Percentiles rank a stretch among this genome's conserved stretches.
phyloP scores from a whole-genome alignment of 2,113 vertebrate genomes.

The Epinephelus lanceolatus region DNA sequence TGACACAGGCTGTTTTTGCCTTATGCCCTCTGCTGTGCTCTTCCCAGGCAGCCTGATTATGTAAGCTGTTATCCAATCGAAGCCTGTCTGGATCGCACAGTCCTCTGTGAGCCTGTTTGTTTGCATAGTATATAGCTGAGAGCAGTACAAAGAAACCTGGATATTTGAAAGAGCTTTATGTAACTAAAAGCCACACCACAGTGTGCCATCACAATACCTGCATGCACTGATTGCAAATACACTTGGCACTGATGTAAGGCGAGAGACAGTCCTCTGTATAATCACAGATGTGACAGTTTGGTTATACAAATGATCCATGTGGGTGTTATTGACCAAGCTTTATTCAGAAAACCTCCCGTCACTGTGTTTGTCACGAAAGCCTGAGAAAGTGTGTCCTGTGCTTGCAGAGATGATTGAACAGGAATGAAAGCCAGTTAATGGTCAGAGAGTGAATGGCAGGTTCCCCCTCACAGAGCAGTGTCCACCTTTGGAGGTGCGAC shows the following conservation, averaged over 20 bases:
- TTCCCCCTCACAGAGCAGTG: constrained; percentile 39
- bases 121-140: constrained; percentile 75
- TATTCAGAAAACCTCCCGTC: constrained; percentile 31
- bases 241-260: constrained; percentile 16
- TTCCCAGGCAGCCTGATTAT: constrained; percentile 79
- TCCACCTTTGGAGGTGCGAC: not conserved
- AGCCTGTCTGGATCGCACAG: constrained; percentile 73
- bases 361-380: constrained; percentile 25
- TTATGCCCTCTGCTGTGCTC: constrained; percentile 73
- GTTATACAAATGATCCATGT: constrained; percentile 32
- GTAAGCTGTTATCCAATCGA: constrained; percentile 84
- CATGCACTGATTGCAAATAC: constrained; percentile 36
- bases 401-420: constrained; percentile 36
- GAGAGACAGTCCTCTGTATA: constrained; percentile 5
- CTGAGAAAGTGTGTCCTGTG: constrained; percentile 26
- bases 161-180: constrained; percentile 72
- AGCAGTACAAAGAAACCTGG: constrained; percentile 74
- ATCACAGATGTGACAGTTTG: constrained; percentile 47
- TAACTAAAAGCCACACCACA: constrained; percentile 66
- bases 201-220: constrained; percentile 47
- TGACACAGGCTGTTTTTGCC: constrained; percentile 70
- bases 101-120: constrained; percentile 75
- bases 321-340: constrained; percentile 48
- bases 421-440: constrained; percentile 50
- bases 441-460: constrained; percentile 35